phyloP scores from a whole-genome alignment of 2,797 vertebrate genomes.

The Leptatherina wallacei region DNA sequence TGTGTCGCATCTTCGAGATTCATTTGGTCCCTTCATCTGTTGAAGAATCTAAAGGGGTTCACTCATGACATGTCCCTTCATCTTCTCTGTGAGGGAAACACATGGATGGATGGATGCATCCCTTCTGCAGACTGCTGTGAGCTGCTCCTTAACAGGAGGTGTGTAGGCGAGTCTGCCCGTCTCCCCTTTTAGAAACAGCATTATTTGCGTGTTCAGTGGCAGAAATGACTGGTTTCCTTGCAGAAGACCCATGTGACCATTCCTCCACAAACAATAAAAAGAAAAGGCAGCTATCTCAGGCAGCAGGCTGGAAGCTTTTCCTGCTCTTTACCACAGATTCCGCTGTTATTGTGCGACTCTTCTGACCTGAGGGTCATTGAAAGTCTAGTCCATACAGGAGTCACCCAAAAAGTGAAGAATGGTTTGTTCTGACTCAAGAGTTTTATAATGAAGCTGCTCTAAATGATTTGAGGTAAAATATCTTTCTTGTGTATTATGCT shows the following conservation, averaged over 20 bases:
- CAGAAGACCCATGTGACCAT: slow-evolving; percentile 73
- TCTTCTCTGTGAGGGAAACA: slow-evolving; percentile 60
- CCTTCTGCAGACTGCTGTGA: slow-evolving; percentile 67
- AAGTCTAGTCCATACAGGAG: slow-evolving; percentile 29
- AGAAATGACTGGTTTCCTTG: slow-evolving; percentile 80
- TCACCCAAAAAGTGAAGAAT: slow-evolving; percentile 43
- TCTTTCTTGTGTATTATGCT: not conserved
- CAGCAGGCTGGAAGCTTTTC: slow-evolving; percentile 79
- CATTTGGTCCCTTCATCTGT: slow-evolving; percentile 66
- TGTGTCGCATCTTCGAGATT: slow-evolving; percentile 62
- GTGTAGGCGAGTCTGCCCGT: slow-evolving; percentile 79
- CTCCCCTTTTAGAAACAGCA: slow-evolving; percentile 81
- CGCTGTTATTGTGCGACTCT: slow-evolving; percentile 72
- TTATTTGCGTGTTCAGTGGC: slow-evolving; percentile 77
- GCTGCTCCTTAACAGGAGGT: slow-evolving; percentile 79
- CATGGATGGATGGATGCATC: slow-evolving; percentile 64
- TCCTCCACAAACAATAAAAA: slow-evolving; percentile 49
- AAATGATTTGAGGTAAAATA: not conserved
- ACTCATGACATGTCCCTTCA: slow-evolving; percentile 67
- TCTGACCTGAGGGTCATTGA: slow-evolving; percentile 63
- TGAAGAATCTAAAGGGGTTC: slow-evolving; percentile 61
- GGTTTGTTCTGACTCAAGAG: slow-evolving; percentile 24
- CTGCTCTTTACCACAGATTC: slow-evolving; percentile 77
- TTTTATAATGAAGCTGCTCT: not conserved
- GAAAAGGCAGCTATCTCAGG: slow-evolving; percentile 80